A percentile compares a stretch with the other conserved stretches of the same genome.
These are phyloP conservation scores for Torymus auratus DNA, from an alignment of 2,888 invertebrate species.

Conservation along the genomic window DNA sequence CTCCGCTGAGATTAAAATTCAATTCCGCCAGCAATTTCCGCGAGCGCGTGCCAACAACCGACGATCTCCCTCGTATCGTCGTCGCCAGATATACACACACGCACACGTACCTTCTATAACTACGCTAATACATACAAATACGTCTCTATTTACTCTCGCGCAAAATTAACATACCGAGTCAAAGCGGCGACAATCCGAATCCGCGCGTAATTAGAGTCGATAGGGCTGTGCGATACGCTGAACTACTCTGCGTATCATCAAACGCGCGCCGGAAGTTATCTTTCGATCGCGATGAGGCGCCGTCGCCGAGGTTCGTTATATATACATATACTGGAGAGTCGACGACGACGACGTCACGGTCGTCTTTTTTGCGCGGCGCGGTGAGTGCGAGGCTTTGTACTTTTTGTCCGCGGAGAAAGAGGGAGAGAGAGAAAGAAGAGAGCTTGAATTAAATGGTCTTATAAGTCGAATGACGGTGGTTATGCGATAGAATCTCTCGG, in stretches of 20 bases:
- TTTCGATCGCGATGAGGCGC: conserved; percentile 29
- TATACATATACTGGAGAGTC: conserved; percentile 4
- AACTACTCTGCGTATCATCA: neutral
- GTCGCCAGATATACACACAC: too few relatives aligned
- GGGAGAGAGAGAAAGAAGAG: too few relatives aligned
- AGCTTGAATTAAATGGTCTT: too few relatives aligned
- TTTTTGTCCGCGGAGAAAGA: too few relatives aligned
- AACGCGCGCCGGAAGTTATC: conserved; percentile 36
- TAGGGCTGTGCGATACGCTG: neutral
- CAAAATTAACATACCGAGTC: neutral
- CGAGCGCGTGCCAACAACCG: too few relatives aligned
- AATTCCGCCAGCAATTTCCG: too few relatives aligned
- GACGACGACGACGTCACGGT: neutral
- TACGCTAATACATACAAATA: neutral
- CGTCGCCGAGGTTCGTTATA: neutral
- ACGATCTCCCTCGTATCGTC: neutral
- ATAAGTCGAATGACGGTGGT: too few relatives aligned
- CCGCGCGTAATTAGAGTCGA: conserved; percentile 39
- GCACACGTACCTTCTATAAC: too few relatives aligned
- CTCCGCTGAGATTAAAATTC: too few relatives aligned
- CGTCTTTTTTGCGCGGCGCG: neutral
- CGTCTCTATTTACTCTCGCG: neutral
- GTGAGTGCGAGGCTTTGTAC: too few relatives aligned
- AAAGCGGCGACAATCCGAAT: neutral
- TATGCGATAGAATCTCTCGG: too few relatives aligned